Percentiles rank a stretch among this genome's conserved stretches.
Conservation (phyloP, 2,797 vertebrate species). For the Acipenser ruthenus region DNA sequence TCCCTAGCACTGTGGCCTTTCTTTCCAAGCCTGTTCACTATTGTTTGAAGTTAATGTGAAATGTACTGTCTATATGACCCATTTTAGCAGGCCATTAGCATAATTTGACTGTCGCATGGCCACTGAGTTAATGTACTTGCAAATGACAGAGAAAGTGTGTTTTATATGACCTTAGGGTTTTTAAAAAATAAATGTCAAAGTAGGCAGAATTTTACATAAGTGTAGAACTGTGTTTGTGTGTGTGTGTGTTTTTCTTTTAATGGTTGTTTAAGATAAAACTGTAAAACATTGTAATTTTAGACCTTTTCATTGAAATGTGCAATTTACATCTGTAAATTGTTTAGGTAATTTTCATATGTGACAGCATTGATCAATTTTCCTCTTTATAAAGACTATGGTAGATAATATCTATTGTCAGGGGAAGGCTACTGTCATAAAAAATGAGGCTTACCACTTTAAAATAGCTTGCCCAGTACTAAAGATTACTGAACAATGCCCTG, state of each 20-base stretch:
- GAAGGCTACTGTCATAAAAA: slow-evolving; percentile 4
- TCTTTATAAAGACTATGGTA: not conserved
- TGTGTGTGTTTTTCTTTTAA: slow-evolving; percentile 23
- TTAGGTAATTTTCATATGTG: slow-evolving; percentile 14
- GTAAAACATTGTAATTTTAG: slow-evolving; percentile 1
- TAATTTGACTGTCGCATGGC: slow-evolving; percentile 75
- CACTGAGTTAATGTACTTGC: slow-evolving; percentile 81
- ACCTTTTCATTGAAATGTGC: slow-evolving; percentile 7
- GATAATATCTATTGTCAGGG: slow-evolving; percentile 5
- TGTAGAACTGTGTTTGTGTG: slow-evolving; percentile 40
- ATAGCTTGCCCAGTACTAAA: not conserved
- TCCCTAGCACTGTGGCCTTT: slow-evolving; percentile 54
- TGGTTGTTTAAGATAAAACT: slow-evolving; percentile 13
- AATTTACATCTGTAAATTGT: slow-evolving; percentile 11
- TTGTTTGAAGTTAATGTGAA: slow-evolving; percentile 71
- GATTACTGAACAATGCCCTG: not conserved
- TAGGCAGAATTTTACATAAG: slow-evolving; percentile 66
- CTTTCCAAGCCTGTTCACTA: slow-evolving; percentile 54
- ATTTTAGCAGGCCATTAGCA: slow-evolving; percentile 82
- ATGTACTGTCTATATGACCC: slow-evolving; percentile 72
- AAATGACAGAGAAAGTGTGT: slow-evolving; percentile 81
- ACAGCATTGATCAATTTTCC: not conserved
- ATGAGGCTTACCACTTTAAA: slow-evolving; percentile 6
- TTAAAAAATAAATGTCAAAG: slow-evolving; percentile 75
- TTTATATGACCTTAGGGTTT: slow-evolving; percentile 74